Percentiles rank a stretch among this genome's conserved stretches.
phyloP scores from a whole-genome alignment of 2,113 vertebrate genomes.

The Panurus biarmicus region DNA sequence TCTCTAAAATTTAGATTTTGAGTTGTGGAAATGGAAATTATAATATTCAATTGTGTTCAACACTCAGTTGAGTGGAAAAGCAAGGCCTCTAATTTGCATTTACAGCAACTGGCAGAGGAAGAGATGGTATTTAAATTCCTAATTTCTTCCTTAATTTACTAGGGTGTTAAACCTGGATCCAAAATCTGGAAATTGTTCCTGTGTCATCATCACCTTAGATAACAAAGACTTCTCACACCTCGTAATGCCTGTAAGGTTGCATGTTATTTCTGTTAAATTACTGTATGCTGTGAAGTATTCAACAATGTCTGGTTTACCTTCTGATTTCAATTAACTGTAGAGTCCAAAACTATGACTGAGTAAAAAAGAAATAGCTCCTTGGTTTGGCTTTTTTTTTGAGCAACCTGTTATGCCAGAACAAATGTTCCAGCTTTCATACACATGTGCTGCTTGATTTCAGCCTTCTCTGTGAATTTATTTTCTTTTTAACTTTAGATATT shows the following conservation, averaged over 20 bases:
- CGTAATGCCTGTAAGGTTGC: not conserved
- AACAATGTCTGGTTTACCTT: not conserved
- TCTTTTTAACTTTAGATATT: not conserved
- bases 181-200: not conserved
- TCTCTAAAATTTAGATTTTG: not conserved
- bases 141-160: not conserved
- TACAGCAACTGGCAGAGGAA: not conserved
- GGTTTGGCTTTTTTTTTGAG: not conserved
- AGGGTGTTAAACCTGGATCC: not conserved
- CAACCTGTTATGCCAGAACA: not conserved
- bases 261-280: not conserved
- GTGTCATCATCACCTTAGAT: not conserved
- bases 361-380: not conserved
- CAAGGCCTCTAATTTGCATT: not conserved
- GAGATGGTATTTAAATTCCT: not conserved
- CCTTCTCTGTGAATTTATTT: not conserved
- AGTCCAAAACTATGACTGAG: not conserved
- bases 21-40: not conserved
- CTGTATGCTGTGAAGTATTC: not conserved
- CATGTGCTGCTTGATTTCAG: not conserved
- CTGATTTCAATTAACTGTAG: constrained; percentile 14
- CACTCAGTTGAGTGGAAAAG: not conserved
- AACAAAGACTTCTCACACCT: not conserved
- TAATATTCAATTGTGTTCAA: not conserved
- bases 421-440: not conserved